phyloP scores from a whole-genome alignment of 2,888 invertebrate genomes.

The Phalangium opilio region DNA sequence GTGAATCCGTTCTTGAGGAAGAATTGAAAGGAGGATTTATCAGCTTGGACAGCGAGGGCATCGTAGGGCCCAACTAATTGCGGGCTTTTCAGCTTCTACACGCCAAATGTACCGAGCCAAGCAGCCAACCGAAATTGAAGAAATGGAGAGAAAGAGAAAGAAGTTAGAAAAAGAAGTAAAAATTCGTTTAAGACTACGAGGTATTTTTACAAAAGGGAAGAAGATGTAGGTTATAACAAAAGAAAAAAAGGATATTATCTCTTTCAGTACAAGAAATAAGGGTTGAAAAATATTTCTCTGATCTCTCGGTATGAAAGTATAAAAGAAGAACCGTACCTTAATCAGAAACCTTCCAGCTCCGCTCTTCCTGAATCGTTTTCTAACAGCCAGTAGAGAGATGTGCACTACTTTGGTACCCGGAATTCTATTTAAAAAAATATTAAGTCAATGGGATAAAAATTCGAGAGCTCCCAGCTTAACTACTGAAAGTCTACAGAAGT shows the following conservation, averaged over 20 bases:
- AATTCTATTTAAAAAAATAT: slow-evolving; percentile 22
- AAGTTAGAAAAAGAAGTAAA: not conserved
- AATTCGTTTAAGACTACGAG: not conserved
- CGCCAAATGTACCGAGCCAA: too few species aligned
- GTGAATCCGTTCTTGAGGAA: slow-evolving; percentile 32
- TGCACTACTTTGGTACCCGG: slow-evolving; percentile 30
- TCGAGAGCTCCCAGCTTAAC: too few species aligned
- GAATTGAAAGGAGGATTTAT: slow-evolving; percentile 30
- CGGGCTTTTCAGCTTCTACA: slow-evolving; percentile 30
- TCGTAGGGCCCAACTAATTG: slow-evolving; percentile 31
- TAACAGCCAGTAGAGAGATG: slow-evolving; percentile 29
- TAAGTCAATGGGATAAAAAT: too few species aligned
- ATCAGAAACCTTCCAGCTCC: slow-evolving; percentile 32
- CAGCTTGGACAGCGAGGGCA: slow-evolving; percentile 19
- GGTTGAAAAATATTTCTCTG: too few species aligned
- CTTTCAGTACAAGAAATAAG: too few species aligned
- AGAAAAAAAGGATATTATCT: too few species aligned
- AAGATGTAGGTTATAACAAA: too few species aligned
- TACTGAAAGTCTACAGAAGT: too few species aligned
- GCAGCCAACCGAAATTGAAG: slow-evolving; percentile 1
- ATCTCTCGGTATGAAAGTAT: too few species aligned
- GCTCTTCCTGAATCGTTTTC: slow-evolving; percentile 27
- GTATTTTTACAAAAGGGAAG: not conserved
- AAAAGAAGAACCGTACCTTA: slow-evolving; percentile 23
- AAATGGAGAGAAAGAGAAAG: too few species aligned